These are phyloP conservation scores for Boloria euphrosyne DNA, from an alignment of 2,888 invertebrate genomes.

Conservation along the genomic window DNA sequence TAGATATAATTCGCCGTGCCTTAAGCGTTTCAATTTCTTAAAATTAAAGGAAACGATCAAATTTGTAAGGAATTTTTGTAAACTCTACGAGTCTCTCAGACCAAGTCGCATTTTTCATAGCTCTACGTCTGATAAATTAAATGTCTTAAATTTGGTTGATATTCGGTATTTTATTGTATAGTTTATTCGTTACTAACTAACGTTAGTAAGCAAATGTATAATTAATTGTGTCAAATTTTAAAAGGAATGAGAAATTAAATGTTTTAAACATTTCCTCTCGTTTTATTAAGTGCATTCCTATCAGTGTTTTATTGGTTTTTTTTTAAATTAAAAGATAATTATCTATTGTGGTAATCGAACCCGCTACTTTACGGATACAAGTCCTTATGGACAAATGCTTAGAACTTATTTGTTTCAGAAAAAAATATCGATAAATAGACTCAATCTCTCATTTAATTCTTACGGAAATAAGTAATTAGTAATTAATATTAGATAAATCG, in stretches of 20 bases:
- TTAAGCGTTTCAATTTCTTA: constrained; percentile 81
- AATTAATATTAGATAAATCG: no score
- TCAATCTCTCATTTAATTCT: no score
- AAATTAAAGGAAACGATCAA: constrained; percentile 63
- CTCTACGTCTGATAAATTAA: constrained; percentile 31
- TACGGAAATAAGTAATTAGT: no score
- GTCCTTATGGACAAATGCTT: no score
- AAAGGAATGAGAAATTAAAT: constrained; percentile 69
- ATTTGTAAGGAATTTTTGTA: constrained; percentile 69
- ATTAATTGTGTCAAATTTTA: constrained; percentile 59
- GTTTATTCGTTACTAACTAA: constrained; percentile 44
- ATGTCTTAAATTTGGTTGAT: constrained; percentile 28
- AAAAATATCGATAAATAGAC: no score
- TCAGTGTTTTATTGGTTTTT: neutral
- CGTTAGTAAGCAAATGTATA: constrained; percentile 56
- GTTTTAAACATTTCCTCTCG: constrained; percentile 61
- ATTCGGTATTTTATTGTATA: constrained; percentile 30
- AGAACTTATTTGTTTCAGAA: no score
- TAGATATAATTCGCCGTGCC: constrained; percentile 80
- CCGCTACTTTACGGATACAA: no score
- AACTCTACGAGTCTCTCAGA: constrained; percentile 58
- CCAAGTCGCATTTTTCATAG: constrained; percentile 51
- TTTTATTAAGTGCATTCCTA: constrained; percentile 1
- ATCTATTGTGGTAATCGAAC: neutral
- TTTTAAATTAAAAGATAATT: neutral